phyloP scores from a whole-genome alignment of 2,797 vertebrate genomes.

The Megalops cyprinoides region DNA sequence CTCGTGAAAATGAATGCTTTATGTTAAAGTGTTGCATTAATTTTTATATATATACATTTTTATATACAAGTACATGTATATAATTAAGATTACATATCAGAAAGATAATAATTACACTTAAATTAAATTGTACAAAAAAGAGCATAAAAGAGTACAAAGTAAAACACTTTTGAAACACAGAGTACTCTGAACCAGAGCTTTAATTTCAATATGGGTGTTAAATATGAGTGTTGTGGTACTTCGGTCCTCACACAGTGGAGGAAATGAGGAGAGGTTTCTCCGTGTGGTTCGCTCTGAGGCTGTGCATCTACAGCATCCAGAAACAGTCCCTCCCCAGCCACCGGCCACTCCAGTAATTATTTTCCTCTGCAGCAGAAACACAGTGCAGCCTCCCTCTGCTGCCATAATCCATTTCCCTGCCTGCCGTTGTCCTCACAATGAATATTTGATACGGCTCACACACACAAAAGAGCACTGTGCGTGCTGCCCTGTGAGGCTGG shows the following conservation, averaged over 20 bases:
- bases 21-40: neutral
- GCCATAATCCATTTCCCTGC: constrained; percentile 3
- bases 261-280: neutral
- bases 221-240: too few relatives aligned
- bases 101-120: too few relatives aligned
- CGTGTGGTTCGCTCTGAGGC: neutral
- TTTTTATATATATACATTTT: neutral
- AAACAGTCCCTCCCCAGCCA: neutral
- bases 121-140: too few relatives aligned
- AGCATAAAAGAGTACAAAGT: too few relatives aligned
- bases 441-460: constrained; percentile 27
- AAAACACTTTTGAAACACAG: too few relatives aligned
- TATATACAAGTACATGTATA: neutral
- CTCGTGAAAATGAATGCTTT: neutral
- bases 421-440: constrained; percentile 11
- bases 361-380: neutral
- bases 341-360: neutral
- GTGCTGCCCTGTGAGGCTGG: neutral
- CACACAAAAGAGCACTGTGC: neutral
- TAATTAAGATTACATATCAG: neutral
- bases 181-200: too few relatives aligned
- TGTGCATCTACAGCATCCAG: neutral
- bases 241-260: neutral
- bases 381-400: neutral
- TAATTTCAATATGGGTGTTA: too few relatives aligned